phyloP scores from a whole-genome alignment of 2,113 vertebrate genomes.

The Labeo rohita region DNA sequence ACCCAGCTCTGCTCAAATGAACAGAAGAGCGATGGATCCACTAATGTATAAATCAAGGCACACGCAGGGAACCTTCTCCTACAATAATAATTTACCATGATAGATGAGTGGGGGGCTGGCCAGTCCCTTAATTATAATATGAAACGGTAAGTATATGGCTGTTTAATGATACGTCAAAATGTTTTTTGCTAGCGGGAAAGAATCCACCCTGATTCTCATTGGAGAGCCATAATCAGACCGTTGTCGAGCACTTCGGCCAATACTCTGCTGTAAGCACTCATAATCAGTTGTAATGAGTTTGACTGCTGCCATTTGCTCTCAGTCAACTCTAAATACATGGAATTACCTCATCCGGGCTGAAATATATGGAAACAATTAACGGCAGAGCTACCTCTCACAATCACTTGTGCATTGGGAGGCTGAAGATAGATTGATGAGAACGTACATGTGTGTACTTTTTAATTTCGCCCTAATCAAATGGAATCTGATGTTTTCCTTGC shows the following conservation, averaged over 20 bases:
- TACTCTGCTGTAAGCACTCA: slow-evolving; percentile 59
- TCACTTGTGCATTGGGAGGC: slow-evolving; percentile 54
- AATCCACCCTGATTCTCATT: slow-evolving; percentile 50
- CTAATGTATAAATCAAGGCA: slow-evolving; percentile 48
- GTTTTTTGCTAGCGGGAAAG: slow-evolving; percentile 1
- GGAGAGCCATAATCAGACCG: slow-evolving; percentile 64
- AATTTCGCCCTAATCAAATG: slow-evolving; percentile 55
- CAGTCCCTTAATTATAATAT: slow-evolving; percentile 18
- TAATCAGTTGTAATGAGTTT: slow-evolving; percentile 72
- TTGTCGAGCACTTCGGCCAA: slow-evolving; percentile 60
- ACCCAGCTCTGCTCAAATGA: slow-evolving; percentile 47
- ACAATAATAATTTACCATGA: slow-evolving; percentile 41
- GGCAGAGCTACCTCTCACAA: slow-evolving; percentile 62
- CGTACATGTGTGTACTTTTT: slow-evolving; percentile 52
- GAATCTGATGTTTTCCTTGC: slow-evolving; percentile 41
- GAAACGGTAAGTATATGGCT: neutral
- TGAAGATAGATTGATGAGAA: slow-evolving; percentile 63
- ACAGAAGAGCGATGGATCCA: slow-evolving; percentile 41
- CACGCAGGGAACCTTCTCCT: slow-evolving; percentile 30
- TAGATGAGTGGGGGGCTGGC: slow-evolving; percentile 17
- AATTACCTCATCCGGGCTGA: slow-evolving; percentile 75
- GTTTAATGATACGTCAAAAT: slow-evolving; percentile 22
- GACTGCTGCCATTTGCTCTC: slow-evolving; percentile 64
- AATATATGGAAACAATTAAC: slow-evolving; percentile 78
- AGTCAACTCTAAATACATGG: slow-evolving; percentile 61